Percentiles rank a stretch among this genome's conserved stretches.
phyloP scores from a whole-genome alignment of 2,888 invertebrate genomes.

The Diadegma fenestrale region DNA sequence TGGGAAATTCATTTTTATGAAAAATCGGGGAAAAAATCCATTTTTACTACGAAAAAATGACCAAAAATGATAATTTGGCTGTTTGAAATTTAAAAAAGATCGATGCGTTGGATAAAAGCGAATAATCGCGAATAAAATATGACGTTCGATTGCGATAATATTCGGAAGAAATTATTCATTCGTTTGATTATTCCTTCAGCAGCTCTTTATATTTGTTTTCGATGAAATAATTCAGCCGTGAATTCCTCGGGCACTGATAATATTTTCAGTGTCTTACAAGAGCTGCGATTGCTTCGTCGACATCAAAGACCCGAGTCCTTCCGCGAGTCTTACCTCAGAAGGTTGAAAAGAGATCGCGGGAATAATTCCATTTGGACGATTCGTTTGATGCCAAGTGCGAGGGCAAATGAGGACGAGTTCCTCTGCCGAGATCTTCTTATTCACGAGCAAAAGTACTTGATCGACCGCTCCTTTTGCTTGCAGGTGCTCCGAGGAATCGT shows the following conservation, averaged over 20 bases:
- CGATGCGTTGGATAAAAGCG: not conserved
- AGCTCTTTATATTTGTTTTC: not conserved
- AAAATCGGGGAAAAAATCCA: not conserved
- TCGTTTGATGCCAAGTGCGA: slow-evolving; percentile 67
- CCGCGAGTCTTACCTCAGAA: slow-evolving; percentile 46
- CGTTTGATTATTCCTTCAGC: not conserved
- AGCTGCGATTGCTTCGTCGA: slow-evolving; percentile 70
- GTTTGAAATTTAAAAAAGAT: not conserved
- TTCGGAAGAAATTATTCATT: not conserved
- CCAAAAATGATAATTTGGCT: not conserved
- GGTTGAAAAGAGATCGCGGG: slow-evolving; percentile 21
- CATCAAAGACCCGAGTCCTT: slow-evolving; percentile 76
- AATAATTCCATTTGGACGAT: slow-evolving; percentile 66
- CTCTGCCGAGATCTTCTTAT: slow-evolving; percentile 26
- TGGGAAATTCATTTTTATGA: not conserved
- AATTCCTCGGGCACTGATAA: slow-evolving; percentile 7
- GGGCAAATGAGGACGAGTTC: slow-evolving; percentile 56
- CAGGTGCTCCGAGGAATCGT: slow-evolving; percentile 50
- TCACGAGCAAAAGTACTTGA: slow-evolving; percentile 32
- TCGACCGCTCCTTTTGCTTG: slow-evolving; percentile 25
- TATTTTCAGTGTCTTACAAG: slow-evolving; percentile 30
- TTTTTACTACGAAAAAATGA: not conserved
- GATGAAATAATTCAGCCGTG: not conserved
- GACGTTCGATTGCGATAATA: not conserved
- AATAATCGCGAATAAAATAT: not conserved